These are phyloP conservation scores for Seriola aureovittata DNA, from an alignment of 2,113 vertebrate species.

Conservation along the genomic window DNA sequence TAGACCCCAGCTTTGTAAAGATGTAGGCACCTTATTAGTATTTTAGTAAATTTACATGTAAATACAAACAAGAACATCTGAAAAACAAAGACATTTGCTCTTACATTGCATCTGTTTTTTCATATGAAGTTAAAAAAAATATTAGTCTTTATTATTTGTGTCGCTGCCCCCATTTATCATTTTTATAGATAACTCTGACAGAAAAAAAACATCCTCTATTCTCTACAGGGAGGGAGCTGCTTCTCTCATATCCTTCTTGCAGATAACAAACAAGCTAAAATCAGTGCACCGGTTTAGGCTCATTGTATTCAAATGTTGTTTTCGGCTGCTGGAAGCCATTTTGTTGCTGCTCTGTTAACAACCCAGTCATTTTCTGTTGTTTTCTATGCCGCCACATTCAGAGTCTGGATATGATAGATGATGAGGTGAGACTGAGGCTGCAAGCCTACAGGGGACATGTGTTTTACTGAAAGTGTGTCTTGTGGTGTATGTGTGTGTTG, in stretches of 20 bases:
- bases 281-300: background rate
- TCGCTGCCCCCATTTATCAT: background rate
- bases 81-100: background rate
- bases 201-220: background rate
- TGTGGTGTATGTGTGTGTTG: conserved; percentile 11
- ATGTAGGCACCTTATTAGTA: background rate
- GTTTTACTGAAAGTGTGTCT: conserved; percentile 22
- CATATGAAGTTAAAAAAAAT: background rate
- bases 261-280: conserved; percentile 18
- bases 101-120: background rate
- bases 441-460: background rate
- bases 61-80: background rate
- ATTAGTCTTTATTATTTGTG: background rate
- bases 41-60: background rate
- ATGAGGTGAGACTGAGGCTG: conserved; percentile 92
- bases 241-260: conserved; percentile 2
- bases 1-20: background rate
- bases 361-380: conserved; percentile 84
- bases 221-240: background rate
- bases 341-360: conserved; percentile 70
- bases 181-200: background rate
- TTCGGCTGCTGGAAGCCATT: conserved; percentile 7
- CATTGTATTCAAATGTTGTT: conserved; percentile 19
- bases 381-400: conserved; percentile 87
- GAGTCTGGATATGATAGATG: conserved; percentile 99